These are phyloP conservation scores for Empidonax traillii DNA, from an alignment of 2,113 vertebrate species.

Conservation along the genomic window DNA sequence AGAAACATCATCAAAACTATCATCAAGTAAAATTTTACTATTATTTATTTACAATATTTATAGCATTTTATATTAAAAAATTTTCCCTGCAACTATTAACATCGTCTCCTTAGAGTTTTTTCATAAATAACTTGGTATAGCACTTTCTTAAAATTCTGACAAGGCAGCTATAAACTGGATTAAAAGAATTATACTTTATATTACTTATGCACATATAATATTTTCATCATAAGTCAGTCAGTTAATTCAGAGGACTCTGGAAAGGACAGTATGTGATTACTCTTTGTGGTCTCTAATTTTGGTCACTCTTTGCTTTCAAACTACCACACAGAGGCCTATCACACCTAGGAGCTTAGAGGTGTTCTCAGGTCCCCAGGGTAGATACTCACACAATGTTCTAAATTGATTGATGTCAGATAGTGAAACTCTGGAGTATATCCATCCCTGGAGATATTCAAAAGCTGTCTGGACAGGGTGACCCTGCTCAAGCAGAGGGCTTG, in stretches of 20 bases:
- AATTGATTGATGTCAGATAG: not conserved
- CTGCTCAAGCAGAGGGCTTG: not conserved
- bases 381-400: not conserved
- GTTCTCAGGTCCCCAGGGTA: not conserved
- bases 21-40: not conserved
- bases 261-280: not conserved
- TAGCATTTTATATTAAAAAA: not conserved
- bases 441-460: not conserved
- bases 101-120: not conserved
- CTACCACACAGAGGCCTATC: rapidly evolving
- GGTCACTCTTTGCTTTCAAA: not conserved
- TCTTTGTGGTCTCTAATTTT: not conserved
- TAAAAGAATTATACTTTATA: not conserved
- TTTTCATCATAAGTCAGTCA: not conserved
- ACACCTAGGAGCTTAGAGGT: not conserved
- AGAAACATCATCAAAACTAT: not conserved
- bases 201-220: not conserved
- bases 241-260: not conserved
- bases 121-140: not conserved
- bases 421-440: not conserved
- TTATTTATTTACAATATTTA: not conserved
- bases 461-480: not conserved
- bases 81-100: not conserved
- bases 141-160: not conserved
- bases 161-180: not conserved